Evolutionary conservation across 2,113 vertebrate genomes (phyloP), one percentile per base, ranked within the genome.

Genomic region (Plecotus auritus): DNA sequence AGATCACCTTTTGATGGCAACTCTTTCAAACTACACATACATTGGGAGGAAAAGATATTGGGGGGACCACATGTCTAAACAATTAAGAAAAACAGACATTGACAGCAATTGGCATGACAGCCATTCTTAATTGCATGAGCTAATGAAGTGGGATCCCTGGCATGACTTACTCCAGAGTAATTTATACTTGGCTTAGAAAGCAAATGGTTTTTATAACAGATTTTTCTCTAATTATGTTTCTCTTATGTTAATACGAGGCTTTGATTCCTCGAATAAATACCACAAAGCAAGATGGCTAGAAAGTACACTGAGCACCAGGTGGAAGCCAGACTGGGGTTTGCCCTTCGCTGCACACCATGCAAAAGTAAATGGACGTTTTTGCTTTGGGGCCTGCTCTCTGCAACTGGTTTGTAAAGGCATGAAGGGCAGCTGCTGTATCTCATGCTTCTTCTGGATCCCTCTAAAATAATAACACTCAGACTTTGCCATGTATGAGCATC

Each of bases 191-290:
- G 96, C 94, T 96, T 85, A 51, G 95, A 88, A 90, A 95, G 64
- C 89, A 84, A 77, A 80, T 94, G 92, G 90, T 95, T 97, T 96
- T 96, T 96, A 67, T 88, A 95, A 95, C 95, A 97, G 96, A 97
- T 95, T 96, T 96, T 97, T 96, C 93, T 97, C 92, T 96, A 96
- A 97, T 96, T 97, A 96, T 96, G 93, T 96, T 93, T 93, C 95
- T 90, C 95, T 96, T 95, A 37, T 96, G 85, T 95, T 95, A 95
- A 95, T 95, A 88, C 0, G 26, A 96, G 90, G 85, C 91, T 90
- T 92, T 72, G 85, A 86, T 92, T 92, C 94, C 92, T 82, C 88
- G 93, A 96, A 95, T 93, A 95, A 97, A 97, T 93, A 96, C 92
- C 97, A 69, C 88, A 86, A 85, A 82, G 30, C 90, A 67, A 91